Conservation (phyloP, 2,888 invertebrate genomes). For the Drosophila stalkeri region DNA sequence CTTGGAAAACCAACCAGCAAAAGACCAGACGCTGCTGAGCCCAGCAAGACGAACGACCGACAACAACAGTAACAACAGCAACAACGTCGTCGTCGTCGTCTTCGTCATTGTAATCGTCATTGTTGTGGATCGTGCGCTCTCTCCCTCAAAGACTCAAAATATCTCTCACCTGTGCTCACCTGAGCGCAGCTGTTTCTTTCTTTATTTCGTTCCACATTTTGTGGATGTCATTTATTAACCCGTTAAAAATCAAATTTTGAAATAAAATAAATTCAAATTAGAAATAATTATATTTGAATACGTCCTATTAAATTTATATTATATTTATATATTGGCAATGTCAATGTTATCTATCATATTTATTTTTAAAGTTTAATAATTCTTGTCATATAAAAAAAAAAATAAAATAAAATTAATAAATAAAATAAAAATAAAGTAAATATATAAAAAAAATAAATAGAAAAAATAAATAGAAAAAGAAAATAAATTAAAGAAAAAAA, state of each 20-base stretch:
- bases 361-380: too few species aligned
- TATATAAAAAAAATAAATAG: too few species aligned
- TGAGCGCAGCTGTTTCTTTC: constrained; percentile 53
- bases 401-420: too few species aligned
- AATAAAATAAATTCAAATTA: neutral
- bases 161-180: constrained; percentile 42
- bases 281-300: neutral
- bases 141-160: constrained; percentile 8
- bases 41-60: constrained; percentile 36
- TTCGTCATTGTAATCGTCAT: constrained; percentile 44
- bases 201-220: constrained; percentile 39
- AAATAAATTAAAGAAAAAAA: too few species aligned
- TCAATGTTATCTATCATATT: too few species aligned
- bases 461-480: too few species aligned
- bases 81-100: constrained; percentile 11
- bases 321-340: too few species aligned
- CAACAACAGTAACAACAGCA: constrained; percentile 8
- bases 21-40: constrained; percentile 40
- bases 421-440: too few species aligned
- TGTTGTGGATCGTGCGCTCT: constrained; percentile 54
- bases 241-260: constrained; percentile 29
- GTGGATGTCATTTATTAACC: constrained; percentile 34
- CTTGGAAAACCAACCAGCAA: constrained; percentile 54
- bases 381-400: too few species aligned
- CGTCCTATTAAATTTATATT: too few species aligned